A percentile compares a stretch with the other conserved stretches of the same genome.
Evolutionary conservation across 2,113 vertebrate genomes (phyloP).

Genomic region (Salvator merianae): DNA sequence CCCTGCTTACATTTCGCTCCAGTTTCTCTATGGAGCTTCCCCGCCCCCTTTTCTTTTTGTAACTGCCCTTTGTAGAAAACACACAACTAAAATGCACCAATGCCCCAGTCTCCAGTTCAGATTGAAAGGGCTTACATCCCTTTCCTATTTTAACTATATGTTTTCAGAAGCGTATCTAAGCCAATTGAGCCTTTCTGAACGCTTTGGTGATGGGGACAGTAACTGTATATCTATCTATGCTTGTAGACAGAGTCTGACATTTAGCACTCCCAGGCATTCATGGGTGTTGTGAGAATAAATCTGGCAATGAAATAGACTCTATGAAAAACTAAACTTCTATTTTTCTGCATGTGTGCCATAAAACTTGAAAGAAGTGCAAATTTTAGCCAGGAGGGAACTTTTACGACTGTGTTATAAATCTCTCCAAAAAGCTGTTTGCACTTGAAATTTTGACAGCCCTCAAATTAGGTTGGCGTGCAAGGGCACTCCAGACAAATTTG

Average conservation of each 20-base stretch:
- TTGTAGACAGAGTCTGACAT: not conserved
- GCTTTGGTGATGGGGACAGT: slow-evolving; percentile 4
- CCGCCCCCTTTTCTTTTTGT: not conserved
- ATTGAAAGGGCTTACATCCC: not conserved
- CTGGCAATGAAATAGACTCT: slow-evolving; percentile 48
- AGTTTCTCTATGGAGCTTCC: not conserved
- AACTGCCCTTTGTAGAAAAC: not conserved
- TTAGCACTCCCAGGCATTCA: slow-evolving; percentile 8
- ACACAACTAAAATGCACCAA: no score
- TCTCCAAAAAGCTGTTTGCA: slow-evolving; percentile 54
- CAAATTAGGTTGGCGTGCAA: slow-evolving; percentile 34
- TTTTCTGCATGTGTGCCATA: slow-evolving; percentile 46
- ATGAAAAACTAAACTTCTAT: slow-evolving; percentile 43
- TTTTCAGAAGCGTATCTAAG: not conserved
- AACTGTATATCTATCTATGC: not conserved
- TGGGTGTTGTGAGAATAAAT: slow-evolving; percentile 1
- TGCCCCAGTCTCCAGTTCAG: not conserved
- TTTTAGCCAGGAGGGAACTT: slow-evolving; percentile 60
- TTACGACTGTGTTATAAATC: slow-evolving; percentile 65
- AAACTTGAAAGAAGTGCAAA: slow-evolving; percentile 68
- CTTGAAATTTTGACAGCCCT: slow-evolving; percentile 55
- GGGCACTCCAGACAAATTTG: slow-evolving; percentile 38
- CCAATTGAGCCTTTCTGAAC: not conserved
- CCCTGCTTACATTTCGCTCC: not conserved
- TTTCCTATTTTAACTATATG: not conserved